Percentiles rank a stretch among this genome's conserved stretches.
Evolutionary conservation across 2,888 invertebrate genomes (phyloP).

Genomic region (Gerris lacustris): DNA sequence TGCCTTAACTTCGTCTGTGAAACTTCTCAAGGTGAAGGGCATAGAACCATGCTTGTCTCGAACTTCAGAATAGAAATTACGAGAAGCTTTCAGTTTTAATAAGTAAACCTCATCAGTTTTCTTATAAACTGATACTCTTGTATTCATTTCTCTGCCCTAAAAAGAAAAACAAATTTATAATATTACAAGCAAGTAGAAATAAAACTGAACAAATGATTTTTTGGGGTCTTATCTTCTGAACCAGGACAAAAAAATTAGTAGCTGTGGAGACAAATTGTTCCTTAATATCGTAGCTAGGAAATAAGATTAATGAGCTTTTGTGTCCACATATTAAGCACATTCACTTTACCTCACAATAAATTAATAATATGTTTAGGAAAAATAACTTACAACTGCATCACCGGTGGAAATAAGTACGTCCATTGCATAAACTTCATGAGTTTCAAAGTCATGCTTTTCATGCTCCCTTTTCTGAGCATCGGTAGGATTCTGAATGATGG

Average conservation of each 20-base stretch:
- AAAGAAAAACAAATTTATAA: constrained; percentile 27
- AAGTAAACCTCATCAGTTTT: constrained; percentile 96
- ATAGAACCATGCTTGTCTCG: constrained; percentile 86
- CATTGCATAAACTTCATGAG: constrained; percentile 95
- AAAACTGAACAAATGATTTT: background rate
- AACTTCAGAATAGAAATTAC: constrained; percentile 59
- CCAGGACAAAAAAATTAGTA: too few relatives aligned
- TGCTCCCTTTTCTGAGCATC: constrained; percentile 94
- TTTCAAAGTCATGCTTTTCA: constrained; percentile 89
- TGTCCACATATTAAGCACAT: too few relatives aligned
- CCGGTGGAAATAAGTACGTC: constrained; percentile 95
- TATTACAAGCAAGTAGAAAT: constrained; percentile 5
- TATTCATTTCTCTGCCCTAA: constrained; percentile 80
- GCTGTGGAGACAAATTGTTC: too few relatives aligned
- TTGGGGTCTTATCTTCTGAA: too few relatives aligned
- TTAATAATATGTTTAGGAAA: too few relatives aligned
- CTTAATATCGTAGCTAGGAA: too few relatives aligned
- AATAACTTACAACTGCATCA: constrained; percentile 64
- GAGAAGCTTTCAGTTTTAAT: constrained; percentile 91
- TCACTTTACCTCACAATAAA: too few relatives aligned
- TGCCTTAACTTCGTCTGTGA: constrained; percentile 95
- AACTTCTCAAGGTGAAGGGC: constrained; percentile 92
- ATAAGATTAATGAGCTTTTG: too few relatives aligned
- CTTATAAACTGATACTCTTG: constrained; percentile 93
- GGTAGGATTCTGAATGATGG: constrained; percentile 92